Evolutionary conservation across 2,113 vertebrate genomes (phyloP), one percentile per base, ranked within the genome.

Genomic region (Scophthalmus maximus): DNA sequence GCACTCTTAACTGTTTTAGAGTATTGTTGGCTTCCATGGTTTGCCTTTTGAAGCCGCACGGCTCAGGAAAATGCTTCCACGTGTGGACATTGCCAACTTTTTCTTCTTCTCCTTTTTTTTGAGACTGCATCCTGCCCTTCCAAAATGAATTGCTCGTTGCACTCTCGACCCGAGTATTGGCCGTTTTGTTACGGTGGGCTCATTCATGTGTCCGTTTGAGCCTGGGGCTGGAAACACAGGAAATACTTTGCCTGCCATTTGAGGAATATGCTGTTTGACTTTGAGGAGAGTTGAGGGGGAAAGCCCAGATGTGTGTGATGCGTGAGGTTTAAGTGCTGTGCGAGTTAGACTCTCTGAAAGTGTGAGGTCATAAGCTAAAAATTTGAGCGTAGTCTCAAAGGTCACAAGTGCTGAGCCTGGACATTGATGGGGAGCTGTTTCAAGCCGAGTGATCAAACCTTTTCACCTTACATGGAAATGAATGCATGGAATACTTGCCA

Each of bases 51-150:
- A 92, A 90, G 91, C 84, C 20, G 46, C 17, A 66, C 60, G 22
- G 65, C 84, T 86, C 46, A 50, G 77, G 50, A 90, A 91, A 91
- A 88, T 25, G 74, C 76, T 92, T 90, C 91, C 91, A 92, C 88
- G 86, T 92, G 91, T 88, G 68, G 76, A 71, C 89, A 85, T 81
- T 72, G 73, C 79, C 81, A 69, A 82, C 34, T 77, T 82, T 79
- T 74, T 44, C 44, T 38, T 36, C 12, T 27, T 69, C 30, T 51
- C 59, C 46, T 44, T 11, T 55, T 40, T 64, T 69, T 67, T 26
- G 22, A 15, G 27, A 57, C 47, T 17, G 26, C 59, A 59, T 80
- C 73, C 40, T 82, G 76, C 73, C 23, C 46, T 65, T 57, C 59
- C 44, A 32, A 50, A 59, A 34, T 14, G n/a, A 80, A 44, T 60